phyloP scores from a whole-genome alignment of 2,113 vertebrate species.

The Antechinus flavipes region DNA sequence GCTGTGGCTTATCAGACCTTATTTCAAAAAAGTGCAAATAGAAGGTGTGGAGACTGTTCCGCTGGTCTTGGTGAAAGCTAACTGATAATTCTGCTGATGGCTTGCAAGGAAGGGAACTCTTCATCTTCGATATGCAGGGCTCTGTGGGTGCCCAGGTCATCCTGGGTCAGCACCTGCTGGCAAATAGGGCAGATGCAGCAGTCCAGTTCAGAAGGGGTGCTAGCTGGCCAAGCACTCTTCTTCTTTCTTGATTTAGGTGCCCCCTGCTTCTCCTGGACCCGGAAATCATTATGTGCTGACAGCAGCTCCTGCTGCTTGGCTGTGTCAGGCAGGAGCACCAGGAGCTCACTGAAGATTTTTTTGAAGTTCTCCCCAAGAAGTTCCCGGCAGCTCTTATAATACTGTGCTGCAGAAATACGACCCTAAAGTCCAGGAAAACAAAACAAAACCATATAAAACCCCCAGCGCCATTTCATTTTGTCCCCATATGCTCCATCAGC shows the following conservation, averaged over 20 bases:
- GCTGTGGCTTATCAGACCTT: conserved; percentile 53
- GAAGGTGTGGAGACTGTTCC: not conserved
- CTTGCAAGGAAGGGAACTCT: conserved; percentile 97
- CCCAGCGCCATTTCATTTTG: not conserved
- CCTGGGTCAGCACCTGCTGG: conserved; percentile 93
- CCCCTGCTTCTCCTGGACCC: conserved; percentile 85
- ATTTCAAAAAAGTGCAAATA: conserved; percentile 60
- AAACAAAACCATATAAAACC: not conserved
- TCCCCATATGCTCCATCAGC: too few relatives aligned
- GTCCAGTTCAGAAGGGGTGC: conserved; percentile 87
- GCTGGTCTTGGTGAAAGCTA: conserved; percentile 82
- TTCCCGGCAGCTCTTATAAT: conserved; percentile 90
- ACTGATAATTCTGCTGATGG: conserved; percentile 94
- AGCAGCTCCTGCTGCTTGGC: conserved; percentile 97
- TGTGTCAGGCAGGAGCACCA: conserved; percentile 95
- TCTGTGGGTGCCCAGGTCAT: conserved; percentile 92
- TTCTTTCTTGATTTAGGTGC: conserved; percentile 89
- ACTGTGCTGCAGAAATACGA: conserved; percentile 92
- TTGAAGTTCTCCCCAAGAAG: conserved; percentile 94
- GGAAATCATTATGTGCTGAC: conserved; percentile 90
- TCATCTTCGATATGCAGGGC: conserved; percentile 91
- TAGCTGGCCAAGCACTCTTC: conserved; percentile 90
- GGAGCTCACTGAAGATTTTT: conserved; percentile 94
- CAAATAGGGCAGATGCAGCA: conserved; percentile 94
- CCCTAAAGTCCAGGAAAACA: conserved; percentile 83